Evolutionary conservation across 2,888 invertebrate species (phyloP), one percentile per base, ranked within the genome.

Genomic region (Synergus itoensis): DNA sequence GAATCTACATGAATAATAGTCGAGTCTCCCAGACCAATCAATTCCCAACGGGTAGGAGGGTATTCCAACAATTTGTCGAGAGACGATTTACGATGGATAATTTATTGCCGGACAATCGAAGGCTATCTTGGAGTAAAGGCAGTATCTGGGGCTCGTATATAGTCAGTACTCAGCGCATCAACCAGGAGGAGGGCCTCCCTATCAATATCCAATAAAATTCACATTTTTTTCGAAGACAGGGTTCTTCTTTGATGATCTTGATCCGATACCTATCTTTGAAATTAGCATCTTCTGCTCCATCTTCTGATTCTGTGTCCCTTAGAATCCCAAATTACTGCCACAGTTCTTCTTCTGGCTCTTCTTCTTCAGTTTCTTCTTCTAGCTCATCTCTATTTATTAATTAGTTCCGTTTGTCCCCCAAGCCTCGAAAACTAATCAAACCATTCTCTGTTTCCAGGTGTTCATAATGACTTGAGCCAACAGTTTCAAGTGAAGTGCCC

Each of bases 1-100:
- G 48, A 73, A 53, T 53, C 53, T 48, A 73, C 48, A 73, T 73
- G 53, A 73, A 73, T 73, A 73, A 73, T 73, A 73, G 73, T 73
- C 73, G 53, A 73, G 53, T 53, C 36, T 36, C 45, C 5, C 21
- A 48, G 48, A 40, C 64, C 69, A 73, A 48, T 73, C 69, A 73
- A 73, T 73, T 73, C 53, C 73, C 73, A 36, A 53, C 48, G 28
- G 53, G 73, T 48, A 48, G 73, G 36, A 73, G 69, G 69, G 69
- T 73, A 73, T 53, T 73, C 73, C 36, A 36, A 73, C 73, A 73
- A 73, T 73, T 73, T 73, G 73, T 73, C 73, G 73, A 73, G 53
- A 40, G n/a, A 48, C 48, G 73, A 73, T 73, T 73, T 53, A 73
- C 73, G 53, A 73, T 73, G 36, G 73, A 53, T 73, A 73, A 73